These are phyloP conservation scores for Plagodis dolabraria DNA, from an alignment of 2,888 invertebrate species.

Conservation along the genomic window DNA sequence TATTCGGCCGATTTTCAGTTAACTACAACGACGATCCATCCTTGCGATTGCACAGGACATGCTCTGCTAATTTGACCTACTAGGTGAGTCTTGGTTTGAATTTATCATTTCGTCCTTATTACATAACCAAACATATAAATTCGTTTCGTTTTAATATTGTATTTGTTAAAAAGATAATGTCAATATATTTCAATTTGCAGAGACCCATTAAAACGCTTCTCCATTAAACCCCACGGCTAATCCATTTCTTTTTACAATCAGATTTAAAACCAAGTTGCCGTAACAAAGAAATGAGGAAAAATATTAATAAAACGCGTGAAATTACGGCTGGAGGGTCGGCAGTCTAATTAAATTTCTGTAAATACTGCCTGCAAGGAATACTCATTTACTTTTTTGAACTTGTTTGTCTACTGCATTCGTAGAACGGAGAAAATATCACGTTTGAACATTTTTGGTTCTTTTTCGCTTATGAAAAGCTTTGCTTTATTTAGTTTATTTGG, in stretches of 20 bases:
- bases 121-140: too few species aligned
- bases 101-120: too few species aligned
- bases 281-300: conserved; percentile 40
- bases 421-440: conserved; percentile 27
- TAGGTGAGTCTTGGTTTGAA: too few species aligned
- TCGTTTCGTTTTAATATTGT: neutral
- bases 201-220: conserved; percentile 11
- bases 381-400: conserved; percentile 52
- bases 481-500: too few species aligned
- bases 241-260: conserved; percentile 28
- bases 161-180: neutral
- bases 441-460: conserved; percentile 5
- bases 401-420: conserved; percentile 50
- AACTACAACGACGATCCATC: too few species aligned
- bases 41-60: too few species aligned
- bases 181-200: conserved; percentile 2
- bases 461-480: neutral
- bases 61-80: too few species aligned
- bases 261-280: conserved; percentile 30
- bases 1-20: too few species aligned
- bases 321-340: conserved; percentile 44
- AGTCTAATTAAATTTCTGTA: conserved; percentile 66
- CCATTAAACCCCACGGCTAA: conserved; percentile 15
- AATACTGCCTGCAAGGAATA: conserved; percentile 54
- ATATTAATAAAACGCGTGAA: conserved; percentile 50